Evolutionary conservation across 2,113 vertebrate genomes (phyloP).

Genomic region (Oncorhynchus nerka): DNA sequence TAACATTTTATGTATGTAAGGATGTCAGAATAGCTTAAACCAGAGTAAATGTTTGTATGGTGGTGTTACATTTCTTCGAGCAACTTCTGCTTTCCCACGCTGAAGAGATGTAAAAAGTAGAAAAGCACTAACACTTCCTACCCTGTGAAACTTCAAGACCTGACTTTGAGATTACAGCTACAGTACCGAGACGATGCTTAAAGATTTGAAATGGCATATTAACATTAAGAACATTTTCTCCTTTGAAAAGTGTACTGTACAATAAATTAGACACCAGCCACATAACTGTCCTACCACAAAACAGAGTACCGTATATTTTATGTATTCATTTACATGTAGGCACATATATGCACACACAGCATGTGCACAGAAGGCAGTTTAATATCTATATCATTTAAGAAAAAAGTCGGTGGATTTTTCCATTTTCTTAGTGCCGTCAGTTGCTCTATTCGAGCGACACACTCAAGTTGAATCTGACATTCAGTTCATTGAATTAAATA

Average conservation of each 20-base stretch:
- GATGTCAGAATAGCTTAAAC: not conserved
- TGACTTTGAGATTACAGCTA: slow-evolving; percentile 69
- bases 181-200: slow-evolving; percentile 51
- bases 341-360: slow-evolving; percentile 92
- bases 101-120: slow-evolving; percentile 37
- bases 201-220: slow-evolving; percentile 58
- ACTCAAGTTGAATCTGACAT: slow-evolving; percentile 53
- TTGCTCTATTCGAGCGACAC: slow-evolving; percentile 48
- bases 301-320: slow-evolving; percentile 87
- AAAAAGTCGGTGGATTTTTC: slow-evolving; percentile 63
- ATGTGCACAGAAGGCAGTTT: slow-evolving; percentile 99
- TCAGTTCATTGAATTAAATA: slow-evolving; percentile 46
- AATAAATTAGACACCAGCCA: slow-evolving; percentile 80
- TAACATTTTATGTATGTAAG: slow-evolving; percentile 6
- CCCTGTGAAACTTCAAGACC: slow-evolving; percentile 59
- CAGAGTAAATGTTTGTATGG: slow-evolving; percentile 5
- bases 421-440: slow-evolving; percentile 37
- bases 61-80: not conserved
- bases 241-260: slow-evolving; percentile 79
- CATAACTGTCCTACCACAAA: slow-evolving; percentile 88
- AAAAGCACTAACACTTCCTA: slow-evolving; percentile 46
- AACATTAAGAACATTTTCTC: slow-evolving; percentile 71
- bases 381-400: slow-evolving; percentile 79
- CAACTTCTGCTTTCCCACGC: slow-evolving; percentile 16
- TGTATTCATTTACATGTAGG: slow-evolving; percentile 98